These are phyloP conservation scores for Peromyscus maniculatus DNA, from an alignment of 2,113 vertebrate species.

Conservation along the genomic window DNA sequence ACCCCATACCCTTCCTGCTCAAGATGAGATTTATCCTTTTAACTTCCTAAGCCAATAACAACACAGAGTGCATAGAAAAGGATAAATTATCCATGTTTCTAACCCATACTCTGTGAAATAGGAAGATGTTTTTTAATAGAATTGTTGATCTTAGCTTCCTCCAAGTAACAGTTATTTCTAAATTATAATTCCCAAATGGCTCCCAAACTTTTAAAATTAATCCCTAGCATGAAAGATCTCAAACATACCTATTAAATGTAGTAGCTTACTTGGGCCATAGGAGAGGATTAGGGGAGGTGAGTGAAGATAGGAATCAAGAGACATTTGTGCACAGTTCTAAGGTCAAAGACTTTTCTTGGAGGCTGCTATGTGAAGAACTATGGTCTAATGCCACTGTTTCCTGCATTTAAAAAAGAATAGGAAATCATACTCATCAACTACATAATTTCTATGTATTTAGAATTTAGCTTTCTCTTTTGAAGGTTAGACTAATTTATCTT, in stretches of 20 bases:
- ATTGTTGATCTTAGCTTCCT: slow-evolving; percentile 24
- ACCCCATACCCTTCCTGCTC: slow-evolving; percentile 8
- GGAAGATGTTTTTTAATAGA: slow-evolving; percentile 6
- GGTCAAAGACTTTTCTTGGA: background rate
- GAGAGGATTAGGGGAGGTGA: background rate
- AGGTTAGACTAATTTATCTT: slow-evolving; percentile 13
- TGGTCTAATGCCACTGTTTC: background rate
- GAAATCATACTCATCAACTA: background rate
- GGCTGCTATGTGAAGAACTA: background rate
- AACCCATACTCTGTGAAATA: background rate
- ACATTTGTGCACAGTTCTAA: background rate
- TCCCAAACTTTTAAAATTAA: background rate
- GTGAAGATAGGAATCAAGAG: background rate
- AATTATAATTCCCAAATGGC: slow-evolving; percentile 48
- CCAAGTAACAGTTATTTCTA: slow-evolving; percentile 60
- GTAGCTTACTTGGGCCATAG: slow-evolving; percentile 1
- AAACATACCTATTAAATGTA: background rate
- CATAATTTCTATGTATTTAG: background rate
- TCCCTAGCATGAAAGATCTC: background rate
- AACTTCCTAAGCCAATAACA: slow-evolving; percentile 48
- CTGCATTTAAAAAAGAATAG: background rate
- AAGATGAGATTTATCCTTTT: slow-evolving; percentile 56
- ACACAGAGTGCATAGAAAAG: background rate
- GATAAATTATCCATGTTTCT: slow-evolving; percentile 45
- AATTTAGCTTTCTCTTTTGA: background rate